Base-by-base conservation (phyloP, 2,797 vertebrate genomes). In the Danio kyathit region DNA sequence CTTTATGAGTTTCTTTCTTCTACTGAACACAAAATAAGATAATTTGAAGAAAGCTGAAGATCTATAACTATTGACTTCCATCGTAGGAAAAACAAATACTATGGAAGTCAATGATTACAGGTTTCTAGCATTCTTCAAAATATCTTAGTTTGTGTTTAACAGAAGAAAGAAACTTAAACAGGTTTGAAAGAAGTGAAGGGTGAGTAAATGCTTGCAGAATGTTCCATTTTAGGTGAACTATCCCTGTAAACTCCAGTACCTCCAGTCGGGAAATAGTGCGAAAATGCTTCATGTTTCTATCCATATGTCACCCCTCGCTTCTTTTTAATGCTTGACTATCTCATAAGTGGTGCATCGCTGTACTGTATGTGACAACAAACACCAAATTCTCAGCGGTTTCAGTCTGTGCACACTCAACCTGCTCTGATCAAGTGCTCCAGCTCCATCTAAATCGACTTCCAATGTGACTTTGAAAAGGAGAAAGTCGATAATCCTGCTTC, bases 271-370 rank as follows among this genome's bases (percentile, higher is more conserved):
- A 38, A 29, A 29, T 29, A 29, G 29, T 14, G 82, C 86, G 81
- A 29, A 29, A 54, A 74, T 54, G 78, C 83, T 81, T 19, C 13
- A 49, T 70, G 43, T 66, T 74, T 78, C 74, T 67, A 77, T 21
- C 59, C 52, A 21, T 64, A 4, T 71, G 2, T 65, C 78, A 17
- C 64, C 16, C 5, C 52, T 56, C n/a, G 40, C 51, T 79, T 57
- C 40, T 40, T 11, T 70, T 78, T 81, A 77, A 56, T 86, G 80
- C 85, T 57, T 60, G 52, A 76, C 80, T 84, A 1, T 86, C 79
- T 78, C 57, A 43, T 65, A 52, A 73, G 52, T 38, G 76, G 76
- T 71, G 66, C 66, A 73, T 72, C 38, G 49, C 78, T 73, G 49
- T 63, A 41, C 60, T 51, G 2, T 46, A 72, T 79, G 48, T 64